These are phyloP conservation scores for Therioaphis trifolii DNA, from an alignment of 2,888 invertebrate species.

Conservation along the genomic window DNA sequence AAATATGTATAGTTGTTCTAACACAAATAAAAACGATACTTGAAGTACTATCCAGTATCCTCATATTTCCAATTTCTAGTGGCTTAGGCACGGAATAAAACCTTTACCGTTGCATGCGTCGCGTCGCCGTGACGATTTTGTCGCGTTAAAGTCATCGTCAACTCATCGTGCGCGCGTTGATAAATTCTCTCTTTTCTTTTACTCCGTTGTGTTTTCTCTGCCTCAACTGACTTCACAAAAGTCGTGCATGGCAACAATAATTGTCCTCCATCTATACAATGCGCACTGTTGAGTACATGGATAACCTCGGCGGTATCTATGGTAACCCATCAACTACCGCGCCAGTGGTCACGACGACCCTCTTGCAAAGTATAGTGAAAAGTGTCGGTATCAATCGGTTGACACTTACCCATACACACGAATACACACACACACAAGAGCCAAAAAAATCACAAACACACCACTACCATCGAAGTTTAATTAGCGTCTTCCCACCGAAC, in stretches of 20 bases:
- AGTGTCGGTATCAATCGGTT: constrained; percentile 33
- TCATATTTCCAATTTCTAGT: too few species aligned
- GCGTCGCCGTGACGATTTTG: constrained; percentile 26
- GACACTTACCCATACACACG: background rate
- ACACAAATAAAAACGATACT: too few species aligned
- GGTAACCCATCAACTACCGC: constrained; percentile 42
- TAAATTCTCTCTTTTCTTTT: background rate
- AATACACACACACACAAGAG: background rate
- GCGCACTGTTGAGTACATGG: background rate
- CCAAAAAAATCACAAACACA: constrained; percentile 1
- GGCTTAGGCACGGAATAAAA: background rate
- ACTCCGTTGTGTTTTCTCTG: background rate
- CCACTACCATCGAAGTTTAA: constrained; percentile 33
- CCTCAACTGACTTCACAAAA: constrained; percentile 2
- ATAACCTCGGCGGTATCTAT: constrained; percentile 28
- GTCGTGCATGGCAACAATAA: constrained; percentile 51
- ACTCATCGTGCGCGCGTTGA: background rate
- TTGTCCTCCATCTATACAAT: background rate
- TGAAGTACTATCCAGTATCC: too few species aligned
- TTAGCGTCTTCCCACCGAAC: constrained; percentile 50
- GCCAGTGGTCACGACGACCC: constrained; percentile 47
- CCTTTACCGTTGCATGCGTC: background rate
- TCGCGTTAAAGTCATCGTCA: background rate
- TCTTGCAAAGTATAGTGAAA: constrained; percentile 26
- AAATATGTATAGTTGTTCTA: too few species aligned